Evolutionary conservation across 1,140 invertebrate genomes (phyloP), one percentile per base, ranked within the genome.

Genomic region (Listronotus oregonensis): DNA sequence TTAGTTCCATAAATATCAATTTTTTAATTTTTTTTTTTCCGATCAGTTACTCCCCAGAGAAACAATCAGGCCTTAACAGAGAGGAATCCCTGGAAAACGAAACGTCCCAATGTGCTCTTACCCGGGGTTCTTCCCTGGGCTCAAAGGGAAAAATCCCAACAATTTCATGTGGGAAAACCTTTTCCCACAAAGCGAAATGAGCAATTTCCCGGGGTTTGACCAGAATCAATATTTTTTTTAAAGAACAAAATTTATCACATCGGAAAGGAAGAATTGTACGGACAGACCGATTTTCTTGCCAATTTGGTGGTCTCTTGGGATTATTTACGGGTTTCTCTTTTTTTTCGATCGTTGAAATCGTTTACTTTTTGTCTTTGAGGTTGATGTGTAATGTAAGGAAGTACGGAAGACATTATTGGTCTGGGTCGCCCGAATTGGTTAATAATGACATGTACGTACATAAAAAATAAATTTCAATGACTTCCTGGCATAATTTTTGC

Each of bases 111-210:
- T 89, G 88, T 71, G 82, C 68, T 90, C 71, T 75, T 90, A 57
- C 87, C 87, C 1, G 82, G 86, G 0, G 89, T 68, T 88, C 85
- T 0, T 86, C 87, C 2, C 80, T 89, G 0, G 80, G 82, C 8
- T 90, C 89, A 71, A 84, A 87, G 61, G 84, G 87, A 89, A 76
- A 87, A 85, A 2, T 88, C 87, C 0, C 86, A 88, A 72, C 85
- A 6, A 86, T 73, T 87, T 83, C 55, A 70, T 74, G 47, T 78
- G 73, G 74, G 58, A 62, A 4, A 72, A 71, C 60, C 34, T 78
- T 15, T 78, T 78, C 71, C 15, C 75, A 64, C 59, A 70, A 73
- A 58, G 67, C 65, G 0, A 75, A 78, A 61, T 72, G 50, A 75
- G 68, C 43, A 75, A 78, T 70, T 75, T 72, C 78, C 77, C 7